Conservation (phyloP, 2,113 vertebrate genomes). For the Bufo gargarizans region DNA sequence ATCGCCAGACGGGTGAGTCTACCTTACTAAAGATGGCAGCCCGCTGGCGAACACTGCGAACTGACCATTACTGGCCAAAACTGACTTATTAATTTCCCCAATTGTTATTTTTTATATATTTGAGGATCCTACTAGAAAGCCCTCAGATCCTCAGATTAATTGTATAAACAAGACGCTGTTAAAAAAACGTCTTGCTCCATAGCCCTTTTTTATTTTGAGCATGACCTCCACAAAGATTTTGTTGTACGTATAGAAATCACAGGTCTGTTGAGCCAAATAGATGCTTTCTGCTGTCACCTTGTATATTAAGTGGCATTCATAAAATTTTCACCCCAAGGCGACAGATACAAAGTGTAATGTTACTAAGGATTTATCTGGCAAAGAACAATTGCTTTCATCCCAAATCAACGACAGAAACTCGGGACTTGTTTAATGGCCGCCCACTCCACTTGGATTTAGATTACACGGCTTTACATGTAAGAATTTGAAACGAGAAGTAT, state of each 20-base stretch:
- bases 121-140: not conserved
- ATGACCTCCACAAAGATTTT: slow-evolving; percentile 1
- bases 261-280: slow-evolving; percentile 13
- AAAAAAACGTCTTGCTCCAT: not conserved
- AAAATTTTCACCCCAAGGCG: slow-evolving; percentile 37
- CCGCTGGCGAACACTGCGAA: too few relatives aligned
- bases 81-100: too few relatives aligned
- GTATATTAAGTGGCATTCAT: slow-evolving; percentile 4
- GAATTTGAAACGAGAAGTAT: slow-evolving; percentile 46
- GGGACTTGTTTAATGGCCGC: slow-evolving; percentile 49
- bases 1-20: too few relatives aligned
- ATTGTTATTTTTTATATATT: too few relatives aligned
- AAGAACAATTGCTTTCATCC: slow-evolving; percentile 46
- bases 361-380: slow-evolving; percentile 22
- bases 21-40: too few relatives aligned
- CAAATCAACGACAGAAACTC: slow-evolving; percentile 27
- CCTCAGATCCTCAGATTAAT: not conserved
- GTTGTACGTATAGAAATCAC: not conserved
- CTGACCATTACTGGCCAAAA: too few relatives aligned
- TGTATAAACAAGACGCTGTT: not conserved
- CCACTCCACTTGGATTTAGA: slow-evolving; percentile 49
- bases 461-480: slow-evolving; percentile 50
- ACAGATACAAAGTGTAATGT: slow-evolving; percentile 44
- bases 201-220: not conserved
- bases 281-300: slow-evolving; percentile 19